Evolutionary conservation across 2,797 vertebrate species (phyloP), one percentile per base, ranked within the genome.

Genomic region (Kryptolebias ocellatus): DNA sequence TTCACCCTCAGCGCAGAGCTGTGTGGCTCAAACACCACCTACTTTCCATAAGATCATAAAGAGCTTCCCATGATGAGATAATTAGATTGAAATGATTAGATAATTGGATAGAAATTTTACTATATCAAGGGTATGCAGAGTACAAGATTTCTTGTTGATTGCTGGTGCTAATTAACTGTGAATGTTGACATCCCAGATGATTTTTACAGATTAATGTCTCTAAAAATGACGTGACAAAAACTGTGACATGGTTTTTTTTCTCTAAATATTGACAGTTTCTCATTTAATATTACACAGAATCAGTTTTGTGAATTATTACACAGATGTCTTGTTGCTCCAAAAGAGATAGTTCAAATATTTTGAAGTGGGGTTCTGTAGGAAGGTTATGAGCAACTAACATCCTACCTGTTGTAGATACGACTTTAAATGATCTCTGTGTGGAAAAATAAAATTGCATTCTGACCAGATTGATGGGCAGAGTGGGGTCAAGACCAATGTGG

Each of bases 21-120:
- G 24, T 56, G 55, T 53, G 67, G 67, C 79, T 87, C 54, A 58
- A 78, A 80, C 62, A 67, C 64, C 72, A 74, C 76, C 74, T 74
- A 64, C 77, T 74, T 60, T 65, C 53, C 66, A 49, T 85, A 74
- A 83, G 52, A 64, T 57, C 65, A 78, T 82, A 76, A 85, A 76
- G 63, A 79, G 83, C 72, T 74, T 76, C 77, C 76, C 66, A 60
- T 81, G 83, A 88, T 83, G 71, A 87, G 83, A 76, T 80, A 82
- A 91, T 89, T 83, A 89, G 89, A 90, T 87, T 81, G 81, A 83
- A 87, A 87, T 81, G 87, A 92, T 91, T 84, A 86, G 87, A 90
- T 91, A 90, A 91, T 90, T 90, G 79, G 85, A 87, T 86, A 77
- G 79, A 86, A 84, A 81, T 85, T 78, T 56, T 85, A 74, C 74